Base-by-base conservation (phyloP, 2,113 vertebrate genomes). In the Ia io region DNA sequence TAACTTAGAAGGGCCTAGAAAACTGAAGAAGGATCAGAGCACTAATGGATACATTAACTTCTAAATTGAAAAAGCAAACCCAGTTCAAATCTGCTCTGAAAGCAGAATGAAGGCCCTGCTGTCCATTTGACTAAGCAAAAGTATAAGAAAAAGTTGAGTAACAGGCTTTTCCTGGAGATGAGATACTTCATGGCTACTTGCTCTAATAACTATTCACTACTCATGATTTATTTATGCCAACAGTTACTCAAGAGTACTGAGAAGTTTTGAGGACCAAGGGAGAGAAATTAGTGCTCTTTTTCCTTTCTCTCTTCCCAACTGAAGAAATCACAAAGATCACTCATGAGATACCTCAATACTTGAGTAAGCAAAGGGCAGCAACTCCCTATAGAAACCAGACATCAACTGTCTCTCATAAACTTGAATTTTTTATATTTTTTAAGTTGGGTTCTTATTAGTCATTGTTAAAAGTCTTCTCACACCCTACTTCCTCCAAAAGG, bases 91-190 rank as follows among this genome's bases (percentile, higher is more conserved):
- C 28, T 95, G 91, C 61, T 87, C 47, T 73, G 65, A 84, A 91
- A 84, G 85, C 67, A 91, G 80, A 97, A 91, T 35, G 79, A 91
- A 93, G 84, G 18, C 47, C 44, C 84, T 70, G 90, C 51, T 94
- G 77, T 91, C 61, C 80, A 69, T 51, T 0, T 97, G 91, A 97
- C 80, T 93, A 95, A 96, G 91, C 91, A 92, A 84, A 95, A 96
- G 71, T 51, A 18, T 16, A 49, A 44, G 73, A 49, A 95, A 79
- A 93, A 92, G 94, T 82, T 96, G 94, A 95, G 96, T 82, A 95
- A 97, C 77, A 96, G 80, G 83, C 77, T 96, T 84, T 94, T 96
- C 95, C 94, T 69, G 94, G 84, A 96, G 61, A 93, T 65, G 65
- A 96, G 65, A 83, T 67, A 70, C 69, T 74, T 78, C 17, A 79